Evolutionary conservation across 2,888 invertebrate genomes (phyloP).

Genomic region (Epirrita christyi): DNA sequence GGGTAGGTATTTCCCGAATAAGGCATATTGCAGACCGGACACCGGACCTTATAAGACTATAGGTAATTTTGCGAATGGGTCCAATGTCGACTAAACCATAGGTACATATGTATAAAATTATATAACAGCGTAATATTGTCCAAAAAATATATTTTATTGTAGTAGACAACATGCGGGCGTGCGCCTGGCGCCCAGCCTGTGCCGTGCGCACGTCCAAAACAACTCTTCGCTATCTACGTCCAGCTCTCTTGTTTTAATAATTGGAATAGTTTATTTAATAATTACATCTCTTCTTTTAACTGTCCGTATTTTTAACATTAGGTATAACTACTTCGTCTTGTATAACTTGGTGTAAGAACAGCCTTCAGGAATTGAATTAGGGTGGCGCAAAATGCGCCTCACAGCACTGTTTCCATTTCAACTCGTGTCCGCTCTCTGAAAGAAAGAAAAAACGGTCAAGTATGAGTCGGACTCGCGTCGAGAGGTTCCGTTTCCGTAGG

Average conservation of each 20-base stretch:
- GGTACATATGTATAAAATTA: too few species aligned
- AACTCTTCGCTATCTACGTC: constrained; percentile 82
- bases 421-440: constrained; percentile 87
- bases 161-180: constrained; percentile 82
- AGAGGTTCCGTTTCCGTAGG: too few species aligned
- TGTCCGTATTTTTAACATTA: constrained; percentile 82
- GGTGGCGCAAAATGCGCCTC: constrained; percentile 85
- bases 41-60: too few species aligned
- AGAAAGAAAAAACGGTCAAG: constrained; percentile 45
- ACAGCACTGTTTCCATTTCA: constrained; percentile 97
- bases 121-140: constrained; percentile 68
- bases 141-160: constrained; percentile 85
- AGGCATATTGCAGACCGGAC: too few species aligned
- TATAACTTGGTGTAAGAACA: constrained; percentile 85
- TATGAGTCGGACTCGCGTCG: too few species aligned
- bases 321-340: constrained; percentile 84
- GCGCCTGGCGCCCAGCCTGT: constrained; percentile 81
- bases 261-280: constrained; percentile 86
- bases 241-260: constrained; percentile 83
- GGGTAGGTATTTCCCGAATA: too few species aligned
- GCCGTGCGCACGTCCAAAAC: constrained; percentile 80
- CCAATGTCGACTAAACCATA: too few species aligned
- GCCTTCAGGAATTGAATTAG: constrained; percentile 84
- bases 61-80: too few species aligned
- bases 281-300: constrained; percentile 84